These are phyloP conservation scores for Orthonevra nobilis DNA, from an alignment of 2,888 invertebrate genomes.

Conservation along the genomic window DNA sequence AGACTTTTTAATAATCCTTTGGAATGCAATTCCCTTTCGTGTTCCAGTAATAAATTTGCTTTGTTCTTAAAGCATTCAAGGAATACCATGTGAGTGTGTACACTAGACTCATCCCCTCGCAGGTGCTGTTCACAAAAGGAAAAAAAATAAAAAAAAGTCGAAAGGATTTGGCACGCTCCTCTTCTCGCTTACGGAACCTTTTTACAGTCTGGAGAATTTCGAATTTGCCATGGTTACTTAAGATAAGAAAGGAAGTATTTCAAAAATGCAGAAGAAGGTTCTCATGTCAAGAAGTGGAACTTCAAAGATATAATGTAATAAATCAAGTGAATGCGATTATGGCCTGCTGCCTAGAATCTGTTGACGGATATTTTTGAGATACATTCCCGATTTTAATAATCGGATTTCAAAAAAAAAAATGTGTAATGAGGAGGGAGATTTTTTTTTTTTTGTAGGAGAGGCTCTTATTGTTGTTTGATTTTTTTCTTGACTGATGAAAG, in stretches of 20 bases:
- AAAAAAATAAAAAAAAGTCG: background rate
- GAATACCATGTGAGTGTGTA: too few species aligned
- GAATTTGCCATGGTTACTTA: conserved; percentile 8
- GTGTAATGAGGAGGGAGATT: conserved; percentile 14
- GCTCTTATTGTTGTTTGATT: too few species aligned
- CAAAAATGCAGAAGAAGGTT: background rate
- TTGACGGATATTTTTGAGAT: conserved; percentile 8
- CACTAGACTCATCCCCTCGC: too few species aligned
- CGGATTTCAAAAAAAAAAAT: conserved; percentile 31
- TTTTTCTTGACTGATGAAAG: too few species aligned
- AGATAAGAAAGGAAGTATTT: conserved; percentile 6
- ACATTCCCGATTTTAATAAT: conserved; percentile 25
- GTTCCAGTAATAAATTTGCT: too few species aligned
- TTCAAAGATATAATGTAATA: conserved; percentile 36
- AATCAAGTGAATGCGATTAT: conserved; percentile 40
- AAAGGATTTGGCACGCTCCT: conserved; percentile 4
- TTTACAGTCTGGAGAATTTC: too few species aligned
- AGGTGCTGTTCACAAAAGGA: too few species aligned
- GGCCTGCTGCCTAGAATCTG: background rate
- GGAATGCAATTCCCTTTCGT: too few species aligned
- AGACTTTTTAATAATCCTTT: too few species aligned
- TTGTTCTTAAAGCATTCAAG: too few species aligned
- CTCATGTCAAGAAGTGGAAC: background rate
- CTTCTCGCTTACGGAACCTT: background rate
- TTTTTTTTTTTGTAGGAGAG: too few species aligned